Percentiles rank a stretch among this genome's conserved stretches.
Evolutionary conservation across 2,797 vertebrate genomes (phyloP).

Genomic region (Eulemur mongoz): DNA sequence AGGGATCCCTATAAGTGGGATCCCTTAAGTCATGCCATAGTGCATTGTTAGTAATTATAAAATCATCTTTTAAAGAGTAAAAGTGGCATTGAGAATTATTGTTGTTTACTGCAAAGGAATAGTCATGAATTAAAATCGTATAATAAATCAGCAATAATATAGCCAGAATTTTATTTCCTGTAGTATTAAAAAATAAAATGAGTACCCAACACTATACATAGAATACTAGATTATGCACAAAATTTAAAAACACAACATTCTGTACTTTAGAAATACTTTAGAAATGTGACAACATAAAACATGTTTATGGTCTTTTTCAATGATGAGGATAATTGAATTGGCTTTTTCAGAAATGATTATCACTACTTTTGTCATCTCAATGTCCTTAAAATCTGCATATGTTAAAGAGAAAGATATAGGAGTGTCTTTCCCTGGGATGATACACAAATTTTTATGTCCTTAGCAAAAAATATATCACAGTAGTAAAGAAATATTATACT

Average conservation of each 20-base stretch:
- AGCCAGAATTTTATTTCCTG: not conserved
- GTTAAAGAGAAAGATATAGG: not conserved
- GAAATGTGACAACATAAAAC: not conserved
- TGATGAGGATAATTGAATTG: not conserved
- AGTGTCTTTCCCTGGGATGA: not conserved
- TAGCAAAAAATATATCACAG: not conserved
- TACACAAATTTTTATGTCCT: not conserved
- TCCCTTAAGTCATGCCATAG: not conserved
- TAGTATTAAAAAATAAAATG: conserved; percentile 11
- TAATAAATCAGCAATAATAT: not conserved
- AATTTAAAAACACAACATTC: not conserved
- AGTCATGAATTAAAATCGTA: not conserved
- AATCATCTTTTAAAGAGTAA: not conserved
- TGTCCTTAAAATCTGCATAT: not conserved
- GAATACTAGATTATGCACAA: not conserved
- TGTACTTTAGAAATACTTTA: conserved; percentile 16
- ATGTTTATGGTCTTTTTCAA: not conserved
- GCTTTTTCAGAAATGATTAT: not conserved
- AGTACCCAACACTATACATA: not conserved
- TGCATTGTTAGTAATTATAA: not conserved
- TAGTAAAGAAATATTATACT: not conserved
- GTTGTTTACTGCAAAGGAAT: not conserved
- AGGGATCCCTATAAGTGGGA: not conserved
- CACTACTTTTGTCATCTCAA: not conserved
- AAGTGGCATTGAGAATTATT: not conserved